These are phyloP conservation scores for Tetramorium simillimum DNA, from an alignment of 1,140 invertebrate species.

Conservation along the genomic window DNA sequence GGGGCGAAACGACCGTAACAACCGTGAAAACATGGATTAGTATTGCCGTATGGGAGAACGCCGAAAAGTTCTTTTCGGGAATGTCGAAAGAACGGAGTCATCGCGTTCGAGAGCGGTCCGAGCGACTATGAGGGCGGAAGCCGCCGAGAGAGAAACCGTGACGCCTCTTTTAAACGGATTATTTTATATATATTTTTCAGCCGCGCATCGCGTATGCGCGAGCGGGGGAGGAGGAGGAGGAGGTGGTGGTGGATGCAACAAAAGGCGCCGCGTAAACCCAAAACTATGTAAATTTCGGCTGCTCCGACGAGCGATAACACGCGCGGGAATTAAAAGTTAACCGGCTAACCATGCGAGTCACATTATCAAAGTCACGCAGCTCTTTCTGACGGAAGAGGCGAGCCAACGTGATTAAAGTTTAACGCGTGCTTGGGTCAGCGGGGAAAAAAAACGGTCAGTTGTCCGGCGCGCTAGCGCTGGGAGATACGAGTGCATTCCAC, in stretches of 20 bases:
- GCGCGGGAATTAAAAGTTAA: conserved; percentile 54
- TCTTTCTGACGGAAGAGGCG: conserved; percentile 56
- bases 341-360: conserved; percentile 56
- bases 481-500: conserved; percentile 63
- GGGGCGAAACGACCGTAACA: conserved; percentile 37
- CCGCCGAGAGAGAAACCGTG: conserved; percentile 33
- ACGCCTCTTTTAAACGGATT: conserved; percentile 11
- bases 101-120: background rate
- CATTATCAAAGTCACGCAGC: conserved; percentile 58
- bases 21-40: conserved; percentile 69
- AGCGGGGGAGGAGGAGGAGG: too few species aligned
- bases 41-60: conserved; percentile 31
- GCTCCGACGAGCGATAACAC: conserved; percentile 31
- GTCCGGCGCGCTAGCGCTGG: conserved; percentile 44
- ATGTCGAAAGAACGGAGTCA: conserved; percentile 20
- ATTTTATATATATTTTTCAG: conserved; percentile 10
- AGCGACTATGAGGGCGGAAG: conserved; percentile 17
- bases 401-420: conserved; percentile 55
- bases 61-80: conserved; percentile 2
- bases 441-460: conserved; percentile 31
- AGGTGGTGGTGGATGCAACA: background rate
- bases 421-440: conserved; percentile 60
- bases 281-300: conserved; percentile 45
- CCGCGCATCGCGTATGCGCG: too few species aligned
- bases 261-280: background rate